phyloP scores from a whole-genome alignment of 2,797 vertebrate genomes.

The Tauraco hartlaubi region DNA sequence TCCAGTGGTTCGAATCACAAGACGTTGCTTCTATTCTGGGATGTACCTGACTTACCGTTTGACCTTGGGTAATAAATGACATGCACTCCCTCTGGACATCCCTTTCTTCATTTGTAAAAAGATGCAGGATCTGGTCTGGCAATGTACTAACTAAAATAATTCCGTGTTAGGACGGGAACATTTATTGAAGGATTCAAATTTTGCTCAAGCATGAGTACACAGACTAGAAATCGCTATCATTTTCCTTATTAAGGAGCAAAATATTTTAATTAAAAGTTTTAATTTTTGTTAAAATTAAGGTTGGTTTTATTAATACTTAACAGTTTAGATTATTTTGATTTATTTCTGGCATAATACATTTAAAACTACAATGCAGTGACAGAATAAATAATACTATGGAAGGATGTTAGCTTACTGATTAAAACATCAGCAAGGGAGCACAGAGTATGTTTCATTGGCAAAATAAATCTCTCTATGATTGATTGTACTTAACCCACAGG shows the following conservation, averaged over 20 bases:
- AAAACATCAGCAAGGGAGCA: background rate
- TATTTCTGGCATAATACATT: background rate
- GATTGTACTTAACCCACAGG: background rate
- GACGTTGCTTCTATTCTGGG: constrained; percentile 59
- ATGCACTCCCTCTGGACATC: background rate
- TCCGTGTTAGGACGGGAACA: background rate
- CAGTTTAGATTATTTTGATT: background rate
- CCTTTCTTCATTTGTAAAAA: background rate
- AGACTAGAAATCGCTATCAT: background rate
- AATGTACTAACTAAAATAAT: background rate
- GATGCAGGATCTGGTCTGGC: background rate
- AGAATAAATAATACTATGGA: background rate
- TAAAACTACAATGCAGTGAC: background rate
- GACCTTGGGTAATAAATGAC: constrained; percentile 60
- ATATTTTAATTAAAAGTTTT: background rate
- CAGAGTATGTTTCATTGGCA: background rate
- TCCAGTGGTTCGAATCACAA: constrained; percentile 47
- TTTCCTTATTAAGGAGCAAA: background rate
- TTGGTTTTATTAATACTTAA: background rate
- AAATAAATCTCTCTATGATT: background rate
- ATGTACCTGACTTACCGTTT: constrained; percentile 40
- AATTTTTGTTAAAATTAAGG: background rate
- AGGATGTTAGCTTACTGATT: background rate
- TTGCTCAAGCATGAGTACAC: background rate
- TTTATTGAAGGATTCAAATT: background rate